Evolutionary conservation across 2,797 vertebrate species (phyloP), one percentile per base, ranked within the genome.

Genomic region (Acanthurus leucopareius): DNA sequence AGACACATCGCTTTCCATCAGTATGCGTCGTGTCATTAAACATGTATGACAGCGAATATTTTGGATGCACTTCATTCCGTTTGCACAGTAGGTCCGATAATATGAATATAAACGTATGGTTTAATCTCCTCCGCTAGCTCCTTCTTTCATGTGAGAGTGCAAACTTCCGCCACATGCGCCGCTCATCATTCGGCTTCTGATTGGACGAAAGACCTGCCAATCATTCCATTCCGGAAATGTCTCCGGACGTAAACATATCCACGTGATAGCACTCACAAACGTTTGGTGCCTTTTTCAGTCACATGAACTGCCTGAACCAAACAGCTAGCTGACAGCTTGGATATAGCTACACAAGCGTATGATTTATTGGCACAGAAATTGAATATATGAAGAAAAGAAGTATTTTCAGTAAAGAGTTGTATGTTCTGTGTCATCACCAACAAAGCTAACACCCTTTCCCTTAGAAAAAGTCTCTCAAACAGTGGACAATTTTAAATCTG

Each of bases 241-340:
- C 57, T 82, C 51, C 51, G 53, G 87, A 91, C 86, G 83, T 93
- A 94, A 95, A 95, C 91, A 94, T 61, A 87, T 79, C 85, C 93
- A 95, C 91, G 92, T 93, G 93, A 94, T 25, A 58, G 47, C 10
- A 47, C 38, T 32, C 75, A 71, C 45, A 28, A 19, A n/a, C 38
- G 7, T 66, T 72, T 48, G 22, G 53, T 71, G 57, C 80, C 71
- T 54, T 77, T 60, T 64, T 48, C 35, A 63, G 75, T 70, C 1
- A 28, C 44, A 54, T 53, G 57, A 78, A 17, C 32, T 4, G 1
- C 16, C 5, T 20, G 60, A 70, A 16, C 7, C 3, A n/a, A 42
- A 20, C 44, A 52, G 35, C 4, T 0, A n/a, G 16, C 6, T 61
- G 59, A 56, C 25, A 60, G 61, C n/a, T 65, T 11, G 13, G n/a